Base-by-base conservation (phyloP, 2,113 vertebrate genomes). In the Antidorcas marsupialis region DNA sequence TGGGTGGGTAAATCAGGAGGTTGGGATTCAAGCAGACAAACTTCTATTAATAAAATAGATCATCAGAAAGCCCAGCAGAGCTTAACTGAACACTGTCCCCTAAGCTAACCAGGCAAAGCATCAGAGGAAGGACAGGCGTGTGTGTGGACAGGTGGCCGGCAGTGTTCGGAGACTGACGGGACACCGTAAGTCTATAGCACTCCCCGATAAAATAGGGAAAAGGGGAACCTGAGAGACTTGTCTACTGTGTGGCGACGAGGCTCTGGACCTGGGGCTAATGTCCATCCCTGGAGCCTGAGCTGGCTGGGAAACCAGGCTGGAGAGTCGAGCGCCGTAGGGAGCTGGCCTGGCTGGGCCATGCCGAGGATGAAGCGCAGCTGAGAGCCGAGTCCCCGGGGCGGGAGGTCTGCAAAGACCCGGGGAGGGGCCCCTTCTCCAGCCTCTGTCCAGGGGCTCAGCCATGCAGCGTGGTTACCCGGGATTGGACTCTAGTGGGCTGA, bases 381-480 rank as follows among this genome's bases (percentile, higher is more conserved):
- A 67, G 9, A 36, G n/a, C 4, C 3, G 64, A 23, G 64, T 71
- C 33, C 33, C 19, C 4, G 1, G 33, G 16, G 64, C 1, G 2
- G 64, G 33, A 67, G 64, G n/a, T 19, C 64, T 67, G 33, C 16
- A 2, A 10, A 67, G 64, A 74, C 64, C 33, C 1, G 7, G 1
- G 16, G 16, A n/a, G 67, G 21, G 36, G 19, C 9, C 67, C 67
- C 36, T 39, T 13, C 71, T 74, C 36, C 6, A 39, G 71, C 71
- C 71, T 74, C 10, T 21, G n/a, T 36, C n/a, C 64, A 36, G 17
- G 64, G 62, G 62, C 62, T 67, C 16, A 67, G 8, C 62, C 6
- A 1, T 71, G 64, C 17, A 5, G 17, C 1, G 0, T 0, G 0
- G n/a, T 5, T 12, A 17, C 5, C 64, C 0, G 2, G n/a, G n/a